These are phyloP conservation scores for Cottoperca gobio DNA, from an alignment of 2,797 vertebrate genomes.

Conservation along the genomic window DNA sequence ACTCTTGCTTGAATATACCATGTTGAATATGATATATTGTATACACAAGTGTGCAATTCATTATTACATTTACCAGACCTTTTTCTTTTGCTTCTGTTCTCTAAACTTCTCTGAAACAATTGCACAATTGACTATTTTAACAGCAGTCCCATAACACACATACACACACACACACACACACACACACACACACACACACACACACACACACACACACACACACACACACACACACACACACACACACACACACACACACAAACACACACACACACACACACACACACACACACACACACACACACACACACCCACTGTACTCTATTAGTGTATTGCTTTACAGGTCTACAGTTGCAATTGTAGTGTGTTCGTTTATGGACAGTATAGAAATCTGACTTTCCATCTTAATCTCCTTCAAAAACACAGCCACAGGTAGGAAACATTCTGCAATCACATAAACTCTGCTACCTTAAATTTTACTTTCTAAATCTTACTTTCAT, in stretches of 20 bases:
- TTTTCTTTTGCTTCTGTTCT: not conserved
- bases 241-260: not conserved
- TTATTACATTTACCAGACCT: not conserved
- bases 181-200: conserved; percentile 9
- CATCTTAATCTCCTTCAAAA: not conserved
- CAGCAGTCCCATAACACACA: not conserved
- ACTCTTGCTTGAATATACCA: not conserved
- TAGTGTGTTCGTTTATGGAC: not conserved
- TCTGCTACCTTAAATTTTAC: not conserved
- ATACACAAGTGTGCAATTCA: not conserved
- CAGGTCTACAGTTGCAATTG: not conserved
- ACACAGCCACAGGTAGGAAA: not conserved
- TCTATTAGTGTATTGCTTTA: not conserved
- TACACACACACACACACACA: conserved; percentile 12
- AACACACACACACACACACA: conserved; percentile 7
- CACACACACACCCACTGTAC: not conserved
- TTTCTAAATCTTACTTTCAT: not conserved
- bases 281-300: not conserved
- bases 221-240: not conserved
- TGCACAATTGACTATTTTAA: conserved; percentile 2
- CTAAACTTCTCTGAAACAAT: conserved; percentile 10
- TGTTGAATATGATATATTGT: not conserved
- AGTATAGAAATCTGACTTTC: not conserved
- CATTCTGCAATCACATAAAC: not conserved
- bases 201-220: conserved; percentile 5